Conservation (phyloP, 2,888 invertebrate species). For the Tyria jacobaeae region DNA sequence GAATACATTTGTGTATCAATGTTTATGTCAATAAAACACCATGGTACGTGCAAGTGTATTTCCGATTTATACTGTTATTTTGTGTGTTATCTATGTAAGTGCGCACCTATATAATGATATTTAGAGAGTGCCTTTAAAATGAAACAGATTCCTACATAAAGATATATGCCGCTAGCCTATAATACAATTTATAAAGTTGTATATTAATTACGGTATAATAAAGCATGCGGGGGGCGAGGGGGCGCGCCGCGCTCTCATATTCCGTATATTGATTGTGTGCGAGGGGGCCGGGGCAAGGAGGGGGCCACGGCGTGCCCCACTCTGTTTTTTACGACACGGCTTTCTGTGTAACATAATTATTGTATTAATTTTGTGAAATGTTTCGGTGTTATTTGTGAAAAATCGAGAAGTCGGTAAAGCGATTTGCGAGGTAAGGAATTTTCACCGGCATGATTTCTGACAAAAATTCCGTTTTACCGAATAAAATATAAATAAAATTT, state of each 20-base stretch:
- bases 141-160: conserved; percentile 40
- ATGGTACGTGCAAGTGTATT: conserved; percentile 47
- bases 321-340: conserved; percentile 87
- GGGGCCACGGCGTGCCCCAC: conserved; percentile 87
- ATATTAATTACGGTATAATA: conserved; percentile 87
- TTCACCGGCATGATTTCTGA: conserved; percentile 69
- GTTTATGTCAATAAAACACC: conserved; percentile 53
- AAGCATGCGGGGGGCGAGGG: conserved; percentile 86
- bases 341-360: conserved; percentile 87
- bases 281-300: conserved; percentile 85
- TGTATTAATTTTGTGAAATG: conserved; percentile 87
- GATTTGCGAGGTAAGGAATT: conserved; percentile 80
- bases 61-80: conserved; percentile 48
- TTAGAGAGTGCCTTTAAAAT: conserved; percentile 36
- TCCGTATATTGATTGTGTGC: conserved; percentile 87
- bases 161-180: conserved; percentile 70
- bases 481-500: conserved; percentile 80
- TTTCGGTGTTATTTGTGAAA: conserved; percentile 85
- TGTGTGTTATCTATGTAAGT: conserved; percentile 33
- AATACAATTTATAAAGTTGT: conserved; percentile 84
- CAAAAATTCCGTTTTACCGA: conserved; percentile 69
- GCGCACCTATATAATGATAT: conserved; percentile 35
- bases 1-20: conserved; percentile 39
- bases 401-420: conserved; percentile 80
- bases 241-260: conserved; percentile 86